Evolutionary conservation across 2,113 vertebrate genomes (phyloP).

Genomic region (Rostratula benghalensis): DNA sequence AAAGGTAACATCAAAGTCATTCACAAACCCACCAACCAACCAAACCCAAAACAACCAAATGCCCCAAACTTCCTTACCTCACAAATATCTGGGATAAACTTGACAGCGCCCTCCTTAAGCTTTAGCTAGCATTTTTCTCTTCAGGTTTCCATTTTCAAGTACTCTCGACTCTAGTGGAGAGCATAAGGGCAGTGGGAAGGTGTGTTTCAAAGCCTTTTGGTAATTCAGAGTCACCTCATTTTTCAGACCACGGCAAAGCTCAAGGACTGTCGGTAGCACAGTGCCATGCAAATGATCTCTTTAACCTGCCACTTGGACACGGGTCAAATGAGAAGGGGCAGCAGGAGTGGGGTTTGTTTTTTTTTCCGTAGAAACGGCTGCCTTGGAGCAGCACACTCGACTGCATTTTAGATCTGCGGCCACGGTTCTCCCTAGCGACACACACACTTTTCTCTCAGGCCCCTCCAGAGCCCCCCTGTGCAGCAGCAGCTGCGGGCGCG

Average conservation of each 20-base stretch:
- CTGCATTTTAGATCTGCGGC: fast-evolving
- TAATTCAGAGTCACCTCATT: neutral
- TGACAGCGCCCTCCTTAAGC: neutral
- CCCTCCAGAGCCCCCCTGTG: fast-evolving
- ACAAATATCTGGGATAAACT: neutral
- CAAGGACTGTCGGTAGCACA: neutral
- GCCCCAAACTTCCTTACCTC: neutral
- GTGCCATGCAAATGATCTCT: neutral
- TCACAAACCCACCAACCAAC: neutral
- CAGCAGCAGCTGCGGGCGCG: neutral
- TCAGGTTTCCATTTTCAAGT: neutral
- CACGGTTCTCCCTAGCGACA: fast-evolving
- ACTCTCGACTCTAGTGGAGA: neutral
- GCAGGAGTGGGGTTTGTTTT: neutral
- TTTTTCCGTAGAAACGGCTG: fast-evolving
- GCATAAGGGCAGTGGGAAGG: fast-evolving
- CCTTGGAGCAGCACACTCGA: fast-evolving
- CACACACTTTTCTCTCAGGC: fast-evolving
- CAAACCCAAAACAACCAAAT: neutral
- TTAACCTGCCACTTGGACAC: neutral
- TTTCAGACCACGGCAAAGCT: neutral
- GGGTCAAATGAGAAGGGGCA: neutral
- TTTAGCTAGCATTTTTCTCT: neutral
- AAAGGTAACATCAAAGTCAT: neutral
- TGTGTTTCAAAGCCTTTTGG: neutral